Evolutionary conservation across 2,888 invertebrate genomes (phyloP), one percentile per base, ranked within the genome.

Genomic region (Eupithecia subumbrata): DNA sequence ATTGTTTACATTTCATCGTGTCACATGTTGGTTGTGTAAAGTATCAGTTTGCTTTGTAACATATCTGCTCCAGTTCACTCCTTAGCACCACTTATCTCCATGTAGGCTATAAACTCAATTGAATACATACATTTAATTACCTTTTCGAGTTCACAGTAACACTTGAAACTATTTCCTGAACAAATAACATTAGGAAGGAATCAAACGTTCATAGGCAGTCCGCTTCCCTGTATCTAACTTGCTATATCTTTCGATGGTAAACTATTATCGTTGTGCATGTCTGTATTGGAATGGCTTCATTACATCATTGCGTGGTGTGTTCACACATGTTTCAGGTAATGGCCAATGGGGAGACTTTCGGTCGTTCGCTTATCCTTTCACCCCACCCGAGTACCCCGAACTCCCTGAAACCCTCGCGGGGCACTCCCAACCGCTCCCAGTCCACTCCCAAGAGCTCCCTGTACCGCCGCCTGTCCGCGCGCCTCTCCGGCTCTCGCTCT

Each of bases 281-380:
- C 52, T 56, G 52, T 93, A 92, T 88, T 89, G 94, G 95, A 94
- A 95, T 94, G 95, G 94, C 94, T 94, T 94, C 94, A 94, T 91
- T 94, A 94, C 94, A 95, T 95, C 94, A 95, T 94, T 94, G 94
- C 94, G 94, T 95, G 94, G 95, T 94, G 94, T 94, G 94, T 94
- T 95, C 95, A 94, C 95, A 91, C 96, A 95, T 95, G 95, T 96
- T 96, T 95, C 96, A 96, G 96, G 96, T 96, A 90, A 95, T 96
- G 96, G 96, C 96, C 94, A 96, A 96, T 93, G 95, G 95, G 92
- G 96, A 96, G 95, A 95, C 95, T 94, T 96, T 95, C 95, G 95
- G 95, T 93, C 94, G 95, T 95, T 95, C 95, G 95, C 95, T 94
- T 95, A 95, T 95, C 95, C 95, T 94, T 79, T 95, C 95, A 79